Evolutionary conservation across 2,888 invertebrate species (phyloP).

Genomic region (Crepidodera aurea): DNA sequence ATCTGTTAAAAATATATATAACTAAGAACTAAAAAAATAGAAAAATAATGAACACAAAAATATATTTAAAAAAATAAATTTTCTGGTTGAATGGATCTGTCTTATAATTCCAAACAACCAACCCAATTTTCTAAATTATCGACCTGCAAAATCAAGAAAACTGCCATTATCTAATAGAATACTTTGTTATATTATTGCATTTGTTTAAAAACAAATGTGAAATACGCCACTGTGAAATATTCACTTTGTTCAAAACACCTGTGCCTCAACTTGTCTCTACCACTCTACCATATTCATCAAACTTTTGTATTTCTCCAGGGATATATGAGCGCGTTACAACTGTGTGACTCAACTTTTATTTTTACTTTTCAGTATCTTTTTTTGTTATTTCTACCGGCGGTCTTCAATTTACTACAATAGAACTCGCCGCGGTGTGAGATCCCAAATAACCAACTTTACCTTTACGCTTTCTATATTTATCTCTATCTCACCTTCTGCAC

Average conservation of each 20-base stretch:
- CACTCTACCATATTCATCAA: conserved; percentile 56
- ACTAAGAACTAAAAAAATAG: too few relatives aligned
- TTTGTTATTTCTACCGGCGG: conserved; percentile 42
- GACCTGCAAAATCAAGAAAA: too few relatives aligned
- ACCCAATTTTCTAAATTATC: too few relatives aligned
- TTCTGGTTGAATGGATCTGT: too few relatives aligned
- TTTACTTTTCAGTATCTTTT: conserved; percentile 39
- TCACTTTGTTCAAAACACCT: conserved; percentile 51
- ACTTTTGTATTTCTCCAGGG: conserved; percentile 56
- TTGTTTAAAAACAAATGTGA: neutral
- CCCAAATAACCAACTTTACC: conserved; percentile 25
- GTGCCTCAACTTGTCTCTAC: conserved; percentile 49
- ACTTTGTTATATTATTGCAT: too few relatives aligned
- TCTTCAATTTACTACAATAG: conserved; percentile 35
- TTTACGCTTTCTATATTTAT: conserved; percentile 26
- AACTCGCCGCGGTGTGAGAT: conserved; percentile 32
- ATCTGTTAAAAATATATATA: too few relatives aligned
- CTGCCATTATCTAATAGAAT: too few relatives aligned
- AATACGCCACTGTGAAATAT: conserved; percentile 18
- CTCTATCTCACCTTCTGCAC: conserved; percentile 31
- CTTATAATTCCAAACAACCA: too few relatives aligned
- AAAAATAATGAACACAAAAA: too few relatives aligned
- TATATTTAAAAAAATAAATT: too few relatives aligned
- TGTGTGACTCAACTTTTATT: conserved; percentile 48
- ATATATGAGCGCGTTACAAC: conserved; percentile 49